Conservation (phyloP, 30 jellyfish, hydroid and myxozoan genomes). For the Haliclystus octoradiatus region DNA sequence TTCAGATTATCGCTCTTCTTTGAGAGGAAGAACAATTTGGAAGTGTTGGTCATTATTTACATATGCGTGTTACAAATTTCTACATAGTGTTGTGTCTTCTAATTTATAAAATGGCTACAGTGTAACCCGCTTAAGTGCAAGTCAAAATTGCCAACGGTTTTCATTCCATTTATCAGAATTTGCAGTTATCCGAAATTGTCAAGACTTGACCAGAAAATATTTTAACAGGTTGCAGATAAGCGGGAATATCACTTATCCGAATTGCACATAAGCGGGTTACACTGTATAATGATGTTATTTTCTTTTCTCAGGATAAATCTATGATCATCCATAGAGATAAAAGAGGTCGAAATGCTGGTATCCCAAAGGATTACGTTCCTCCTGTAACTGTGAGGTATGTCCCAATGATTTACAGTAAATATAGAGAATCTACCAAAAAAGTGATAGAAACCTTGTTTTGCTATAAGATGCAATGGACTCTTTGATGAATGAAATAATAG, state of each 20-base stretch:
- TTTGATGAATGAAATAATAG: neutral
- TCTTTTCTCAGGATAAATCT: conserved; percentile 11
- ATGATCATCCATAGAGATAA: conserved; percentile 11
- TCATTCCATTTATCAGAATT: no score
- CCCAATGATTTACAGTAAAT: no score
- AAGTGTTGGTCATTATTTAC: neutral
- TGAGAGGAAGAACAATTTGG: neutral
- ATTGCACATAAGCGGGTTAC: no score
- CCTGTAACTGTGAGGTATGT: no score
- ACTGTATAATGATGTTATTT: neutral
- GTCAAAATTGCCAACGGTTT: no score
- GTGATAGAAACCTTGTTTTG: neutral
- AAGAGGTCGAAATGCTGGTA: conserved; percentile 19
- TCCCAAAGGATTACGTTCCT: conserved; percentile 4
- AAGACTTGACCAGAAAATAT: no score
- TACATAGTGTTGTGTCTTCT: neutral
- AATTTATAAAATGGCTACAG: no score
- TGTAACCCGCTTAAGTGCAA: no score
- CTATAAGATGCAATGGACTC: neutral
- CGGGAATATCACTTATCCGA: no score
- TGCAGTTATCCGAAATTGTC: no score
- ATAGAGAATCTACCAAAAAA: neutral
- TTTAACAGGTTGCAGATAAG: no score
- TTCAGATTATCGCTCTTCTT: neutral
- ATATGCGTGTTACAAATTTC: neutral